Base-by-base conservation (phyloP, 2,113 vertebrate species). In the Cyprinodon variegatus region DNA sequence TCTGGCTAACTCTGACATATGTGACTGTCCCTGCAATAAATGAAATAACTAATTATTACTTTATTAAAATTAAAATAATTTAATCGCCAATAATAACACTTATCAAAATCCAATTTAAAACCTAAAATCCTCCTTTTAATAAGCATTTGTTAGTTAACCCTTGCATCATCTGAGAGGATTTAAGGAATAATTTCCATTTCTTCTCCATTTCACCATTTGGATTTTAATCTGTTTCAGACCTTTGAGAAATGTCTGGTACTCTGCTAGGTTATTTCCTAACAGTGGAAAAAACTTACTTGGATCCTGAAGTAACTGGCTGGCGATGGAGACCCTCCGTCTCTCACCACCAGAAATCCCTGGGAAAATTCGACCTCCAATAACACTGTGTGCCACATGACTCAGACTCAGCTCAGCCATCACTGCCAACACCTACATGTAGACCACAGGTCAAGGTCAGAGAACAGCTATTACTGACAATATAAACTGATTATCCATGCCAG, bases 261-360 rank as follows among this genome's bases (percentile, higher is more conserved):
- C 65, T 60, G 29, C 11, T 48, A 10, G 36, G 61, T 20, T 14
- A 8, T 39, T 45, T 75, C 36, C 20, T 36, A n/a, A 36, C 62
- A n/a, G 17, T 29, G 20, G 53, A 65, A 14, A 29, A 14, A 78
- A 96, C 96, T 97, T 88, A 98, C 97, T 95, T 53, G 97, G 97
- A 91, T 99, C 96, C 90, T 97, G 97, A 69, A 99, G 94, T 20
- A 98, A 94, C 85, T 98, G 97, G 63, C 95, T 94, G 82, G 97
- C 97, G 0, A 99, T 96, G 73, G 98, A 98, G 53, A 98, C 96
- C 29, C 97, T 95, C 38, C 97, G 95, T 77, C 96, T 95, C 91
- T 99, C 96, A 0, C 96, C 97, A 3, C 91, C 95, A 8, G 97
- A 98, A 91, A 99, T 97, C 17, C 97, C 97, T 3, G 91, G 86